Conservation (phyloP, 2,888 invertebrate species). For the Notocelia uddmanniana region DNA sequence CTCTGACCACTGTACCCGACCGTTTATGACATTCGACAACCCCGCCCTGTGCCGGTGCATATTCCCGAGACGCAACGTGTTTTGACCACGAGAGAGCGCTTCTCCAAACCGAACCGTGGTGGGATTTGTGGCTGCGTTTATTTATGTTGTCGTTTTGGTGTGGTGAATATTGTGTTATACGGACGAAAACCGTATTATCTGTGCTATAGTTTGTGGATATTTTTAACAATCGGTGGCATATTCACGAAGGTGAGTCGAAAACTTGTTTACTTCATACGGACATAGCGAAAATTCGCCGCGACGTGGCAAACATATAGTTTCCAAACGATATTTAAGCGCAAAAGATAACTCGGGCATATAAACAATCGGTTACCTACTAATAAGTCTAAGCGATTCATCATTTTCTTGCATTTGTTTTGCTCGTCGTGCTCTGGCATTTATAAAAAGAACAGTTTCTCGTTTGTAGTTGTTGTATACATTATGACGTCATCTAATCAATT, state of each 20-base stretch:
- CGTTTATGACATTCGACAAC: slow-evolving; percentile 83
- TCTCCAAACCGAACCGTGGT: slow-evolving; percentile 65
- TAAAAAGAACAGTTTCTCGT: slow-evolving; percentile 16
- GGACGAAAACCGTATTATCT: slow-evolving; percentile 84
- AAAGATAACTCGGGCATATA: slow-evolving; percentile 52
- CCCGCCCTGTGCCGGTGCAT: slow-evolving; percentile 85
- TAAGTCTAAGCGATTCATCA: not conserved
- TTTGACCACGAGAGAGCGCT: slow-evolving; percentile 75
- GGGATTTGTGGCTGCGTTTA: slow-evolving; percentile 76
- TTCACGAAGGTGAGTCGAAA: slow-evolving; percentile 76
- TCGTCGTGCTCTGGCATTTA: slow-evolving; percentile 6
- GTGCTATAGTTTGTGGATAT: slow-evolving; percentile 83
- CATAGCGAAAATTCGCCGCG: slow-evolving; percentile 67
- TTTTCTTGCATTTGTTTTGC: slow-evolving; percentile 4
- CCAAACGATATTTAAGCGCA: slow-evolving; percentile 68
- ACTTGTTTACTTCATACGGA: slow-evolving; percentile 56
- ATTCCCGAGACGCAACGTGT: slow-evolving; percentile 79
- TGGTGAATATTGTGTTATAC: slow-evolving; percentile 85
- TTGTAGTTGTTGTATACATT: slow-evolving; percentile 44
- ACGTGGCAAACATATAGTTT: slow-evolving; percentile 75
- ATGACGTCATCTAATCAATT: slow-evolving; percentile 62
- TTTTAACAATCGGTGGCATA: slow-evolving; percentile 75
- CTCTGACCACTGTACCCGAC: slow-evolving; percentile 81
- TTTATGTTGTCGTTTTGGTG: slow-evolving; percentile 86
- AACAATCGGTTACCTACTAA: slow-evolving; percentile 19